A percentile compares a stretch with the other conserved stretches of the same genome.
phyloP scores from a whole-genome alignment of 1,140 invertebrate genomes.

The Penaeus vannamei region DNA sequence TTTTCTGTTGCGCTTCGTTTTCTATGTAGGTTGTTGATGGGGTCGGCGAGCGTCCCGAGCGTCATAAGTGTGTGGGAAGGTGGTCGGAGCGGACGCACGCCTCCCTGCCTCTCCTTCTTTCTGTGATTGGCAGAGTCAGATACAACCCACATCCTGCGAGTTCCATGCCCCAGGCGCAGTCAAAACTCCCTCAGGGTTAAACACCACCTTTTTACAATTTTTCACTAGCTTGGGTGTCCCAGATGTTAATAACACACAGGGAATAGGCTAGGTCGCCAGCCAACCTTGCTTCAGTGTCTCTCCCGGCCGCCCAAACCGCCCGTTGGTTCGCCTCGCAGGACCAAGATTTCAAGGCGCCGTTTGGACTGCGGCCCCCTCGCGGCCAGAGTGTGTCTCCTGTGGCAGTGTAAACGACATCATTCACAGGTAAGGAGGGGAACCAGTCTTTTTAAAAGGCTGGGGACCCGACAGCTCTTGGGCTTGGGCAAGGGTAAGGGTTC shows the following conservation, averaged over 20 bases:
- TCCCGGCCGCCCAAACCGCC: background rate
- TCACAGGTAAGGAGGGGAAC: background rate
- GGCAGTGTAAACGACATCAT: background rate
- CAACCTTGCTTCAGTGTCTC: too few species aligned
- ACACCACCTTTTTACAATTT: too few species aligned
- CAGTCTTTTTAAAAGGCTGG: too few species aligned
- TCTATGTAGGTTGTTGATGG: constrained; percentile 17
- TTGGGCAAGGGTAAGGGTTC: too few species aligned
- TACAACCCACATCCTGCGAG: too few species aligned
- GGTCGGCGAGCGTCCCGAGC: constrained; percentile 10
- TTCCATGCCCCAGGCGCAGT: too few species aligned
- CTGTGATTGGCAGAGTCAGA: background rate
- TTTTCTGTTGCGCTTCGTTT: background rate
- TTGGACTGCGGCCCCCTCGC: constrained; percentile 4
- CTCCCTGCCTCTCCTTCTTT: background rate
- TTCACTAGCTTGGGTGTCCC: too few species aligned
- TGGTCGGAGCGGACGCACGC: constrained; percentile 1
- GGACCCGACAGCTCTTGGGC: too few species aligned
- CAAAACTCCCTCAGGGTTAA: too few species aligned
- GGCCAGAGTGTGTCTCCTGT: constrained; percentile 14
- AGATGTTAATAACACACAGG: too few species aligned
- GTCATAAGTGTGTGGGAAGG: constrained; percentile 21
- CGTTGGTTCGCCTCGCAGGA: background rate
- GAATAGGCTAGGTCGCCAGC: too few species aligned
- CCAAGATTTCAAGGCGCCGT: constrained; percentile 17